Evolutionary conservation across 2,888 invertebrate genomes (phyloP), one percentile per base, ranked within the genome.

Genomic region (Leucozona laternaria): DNA sequence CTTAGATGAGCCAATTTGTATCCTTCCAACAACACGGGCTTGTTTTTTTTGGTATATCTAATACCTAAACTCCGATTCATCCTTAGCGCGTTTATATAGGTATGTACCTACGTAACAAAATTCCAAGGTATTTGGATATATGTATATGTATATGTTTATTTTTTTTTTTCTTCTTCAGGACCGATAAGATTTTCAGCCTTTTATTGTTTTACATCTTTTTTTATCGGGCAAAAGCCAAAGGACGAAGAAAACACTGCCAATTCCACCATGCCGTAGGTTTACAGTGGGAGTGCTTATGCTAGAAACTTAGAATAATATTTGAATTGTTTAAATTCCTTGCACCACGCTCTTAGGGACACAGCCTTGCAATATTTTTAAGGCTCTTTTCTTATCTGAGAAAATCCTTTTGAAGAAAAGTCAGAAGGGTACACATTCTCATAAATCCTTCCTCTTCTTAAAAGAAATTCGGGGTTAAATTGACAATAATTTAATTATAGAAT

Each of bases 1-100:
- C 60, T 55, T 68, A 80, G 80, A 80, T 58, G 80, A 80, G 80
- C 60, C 84, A 80, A 85, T 80, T 79, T 84, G 79, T 79, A 84
- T 75, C 70, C 72, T 68, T 68, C 68, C 53, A 53, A 68, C 50
- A 68, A 53, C 68, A 53, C 58, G 45, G 50, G 15, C 45, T 50
- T 40, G 50, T 43, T 50, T 57, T 60, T 55, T 15, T 55, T 22
- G 7, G n/a, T 28, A 31, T 34, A 22, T 31, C 34, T 55, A 43
- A 71, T 48, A 60, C 73, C 28, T 17, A 31, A 40, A 37, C 20
- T 10, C 50, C 34, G 7, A 66, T n/a, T 34, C 22, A 68, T 50
- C 37, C 68, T 50, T 22, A 7, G 13, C 66, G 31, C 43, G 34
- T 50, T 50, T 7, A 13, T 37, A 1, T 37, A 22, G 6, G 25